These are phyloP conservation scores for Sphyrna mokarran DNA, from an alignment of 2,113 vertebrate species.

Conservation along the genomic window DNA sequence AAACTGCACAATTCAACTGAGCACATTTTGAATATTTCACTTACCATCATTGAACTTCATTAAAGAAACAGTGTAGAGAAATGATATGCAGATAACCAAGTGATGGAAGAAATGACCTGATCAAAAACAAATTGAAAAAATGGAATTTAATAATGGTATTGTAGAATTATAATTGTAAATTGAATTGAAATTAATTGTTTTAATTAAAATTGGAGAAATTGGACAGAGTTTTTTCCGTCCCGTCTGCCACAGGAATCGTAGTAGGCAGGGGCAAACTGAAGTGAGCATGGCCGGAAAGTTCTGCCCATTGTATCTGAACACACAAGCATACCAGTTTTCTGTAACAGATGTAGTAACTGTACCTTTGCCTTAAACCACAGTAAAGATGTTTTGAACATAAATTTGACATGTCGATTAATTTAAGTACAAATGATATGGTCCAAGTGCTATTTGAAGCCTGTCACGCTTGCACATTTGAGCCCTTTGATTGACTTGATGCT, in stretches of 20 bases:
- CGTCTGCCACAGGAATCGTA: too few species aligned
- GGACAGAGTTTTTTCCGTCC: too few species aligned
- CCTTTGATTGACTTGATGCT: neutral
- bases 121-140: neutral
- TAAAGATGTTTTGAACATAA: neutral
- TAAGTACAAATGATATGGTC: neutral
- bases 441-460: neutral
- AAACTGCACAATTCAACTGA: neutral
- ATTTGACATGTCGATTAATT: neutral
- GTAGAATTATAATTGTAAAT: neutral
- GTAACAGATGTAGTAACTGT: neutral
- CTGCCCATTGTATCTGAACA: neutral
- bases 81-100: neutral
- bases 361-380: neutral
- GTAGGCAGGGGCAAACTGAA: too few species aligned
- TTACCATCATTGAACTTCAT: neutral
- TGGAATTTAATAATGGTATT: neutral
- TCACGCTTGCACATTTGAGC: neutral
- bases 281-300: too few species aligned
- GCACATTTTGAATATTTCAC: neutral
- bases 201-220: neutral
- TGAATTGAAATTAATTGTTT: neutral
- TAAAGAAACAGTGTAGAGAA: neutral
- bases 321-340: neutral
- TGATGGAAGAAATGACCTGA: neutral